These are phyloP conservation scores for Cephus sareptanus DNA, from an alignment of 2,888 invertebrate species.

Conservation along the genomic window DNA sequence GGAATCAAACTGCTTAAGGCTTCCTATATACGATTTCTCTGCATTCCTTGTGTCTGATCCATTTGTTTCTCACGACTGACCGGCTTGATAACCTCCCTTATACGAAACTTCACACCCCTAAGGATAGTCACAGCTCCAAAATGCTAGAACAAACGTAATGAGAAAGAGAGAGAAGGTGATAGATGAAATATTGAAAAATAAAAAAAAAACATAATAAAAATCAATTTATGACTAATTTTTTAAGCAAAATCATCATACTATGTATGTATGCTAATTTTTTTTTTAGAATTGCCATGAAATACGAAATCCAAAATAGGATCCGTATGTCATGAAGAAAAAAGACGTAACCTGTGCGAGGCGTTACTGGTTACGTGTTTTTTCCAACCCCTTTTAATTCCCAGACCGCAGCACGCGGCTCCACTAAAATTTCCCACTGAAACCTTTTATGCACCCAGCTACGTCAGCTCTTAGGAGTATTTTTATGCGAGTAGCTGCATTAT, in stretches of 20 bases:
- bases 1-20: background rate
- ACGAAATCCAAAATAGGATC: background rate
- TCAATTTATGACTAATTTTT: background rate
- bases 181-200: no score
- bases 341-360: background rate
- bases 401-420: background rate
- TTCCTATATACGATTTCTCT: background rate
- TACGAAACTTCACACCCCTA: background rate
- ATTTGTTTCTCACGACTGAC: background rate
- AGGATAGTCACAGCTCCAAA: background rate
- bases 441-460: background rate
- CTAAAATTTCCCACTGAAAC: conserved; percentile 2
- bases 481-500: conserved; percentile 39
- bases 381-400: background rate
- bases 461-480: conserved; percentile 22
- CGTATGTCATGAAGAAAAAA: background rate
- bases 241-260: no score
- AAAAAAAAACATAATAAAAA: background rate
- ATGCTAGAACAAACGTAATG: background rate
- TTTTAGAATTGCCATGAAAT: background rate
- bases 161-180: background rate
- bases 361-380: background rate
- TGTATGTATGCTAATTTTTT: background rate
- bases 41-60: background rate
- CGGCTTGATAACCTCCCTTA: background rate